Base-by-base conservation (phyloP, 2,113 vertebrate genomes). In the Diadophis punctatus region DNA sequence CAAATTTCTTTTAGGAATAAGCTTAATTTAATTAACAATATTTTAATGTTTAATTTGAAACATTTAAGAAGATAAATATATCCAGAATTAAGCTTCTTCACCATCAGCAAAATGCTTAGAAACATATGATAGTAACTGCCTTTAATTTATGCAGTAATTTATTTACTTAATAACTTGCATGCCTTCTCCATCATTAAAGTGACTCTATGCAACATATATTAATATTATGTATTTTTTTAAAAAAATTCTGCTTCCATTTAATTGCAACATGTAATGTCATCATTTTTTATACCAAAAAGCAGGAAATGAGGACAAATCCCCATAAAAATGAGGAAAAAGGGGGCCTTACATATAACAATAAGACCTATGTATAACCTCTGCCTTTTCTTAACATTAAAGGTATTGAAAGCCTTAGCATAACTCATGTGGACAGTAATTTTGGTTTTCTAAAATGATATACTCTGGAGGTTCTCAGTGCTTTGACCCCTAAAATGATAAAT, bases 251-350 rank as follows among this genome's bases (percentile, higher is more conserved):
- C 34, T 39, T 80, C 34, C 74, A 43, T 80, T 93, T 94, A 94
- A 96, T 94, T 84, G 93, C 74, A 89, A 27, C 51, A 90, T 8
- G 92, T 91, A 94, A 89, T 94, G 68, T 10, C 51, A 85, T 90
- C 89, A 92, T 3, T 58, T 95, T 94, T 93, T 94, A 95, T 49
- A 92, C 4, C 93, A 22, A 39, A 90, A 90, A 27, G 91, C 7
- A 27, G 18, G 18, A 39, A 80, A 2, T 1, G 34, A 80, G 7
- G 34, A 3, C 34, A 23, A 85, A 86, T 39, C 10, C 25, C 7
- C 88, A 9, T 0, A 58, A 93, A 92, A 91, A 74, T 9, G 34
- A 80, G 34, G 43, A 80, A 43, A 91, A n/a, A 74, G 80, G 86
- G 8, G 63, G 90, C 86, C 30, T 85, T 93, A 95, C 34, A 46